A percentile compares a stretch with the other conserved stretches of the same genome.
Conservation (phyloP, 1,140 invertebrate genomes). For the Brachionus paranguensis region DNA sequence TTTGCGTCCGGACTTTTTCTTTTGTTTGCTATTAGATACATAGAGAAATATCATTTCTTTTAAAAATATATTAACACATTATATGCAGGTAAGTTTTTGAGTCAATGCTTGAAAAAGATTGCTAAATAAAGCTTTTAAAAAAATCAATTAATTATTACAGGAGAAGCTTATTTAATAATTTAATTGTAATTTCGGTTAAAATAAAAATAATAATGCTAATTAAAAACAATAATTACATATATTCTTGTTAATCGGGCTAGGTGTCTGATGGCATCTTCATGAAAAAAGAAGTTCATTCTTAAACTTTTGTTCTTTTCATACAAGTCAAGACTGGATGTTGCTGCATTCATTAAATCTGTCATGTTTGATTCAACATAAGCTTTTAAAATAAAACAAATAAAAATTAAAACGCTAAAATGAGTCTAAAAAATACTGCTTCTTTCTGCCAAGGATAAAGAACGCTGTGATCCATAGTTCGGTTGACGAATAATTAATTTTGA, state of each 20-base stretch:
- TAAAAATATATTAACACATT: too few species aligned
- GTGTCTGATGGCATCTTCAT: slow-evolving; percentile 50
- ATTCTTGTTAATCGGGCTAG: slow-evolving; percentile 51
- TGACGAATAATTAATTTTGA: slow-evolving; percentile 20
- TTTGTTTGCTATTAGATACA: neutral
- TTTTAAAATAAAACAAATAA: slow-evolving; percentile 37
- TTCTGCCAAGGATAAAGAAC: neutral
- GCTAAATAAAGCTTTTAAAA: too few species aligned
- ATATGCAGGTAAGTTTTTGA: neutral
- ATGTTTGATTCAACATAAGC: slow-evolving; percentile 48
- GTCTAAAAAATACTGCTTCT: neutral
- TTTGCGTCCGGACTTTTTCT: too few species aligned
- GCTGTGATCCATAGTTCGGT: neutral
- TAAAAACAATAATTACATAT: slow-evolving; percentile 46
- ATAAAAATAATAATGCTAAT: too few species aligned
- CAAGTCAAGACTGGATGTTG: slow-evolving; percentile 47
- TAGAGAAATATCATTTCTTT: neutral
- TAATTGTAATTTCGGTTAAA: too few species aligned
- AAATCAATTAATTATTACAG: too few species aligned
- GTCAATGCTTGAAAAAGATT: too few species aligned
- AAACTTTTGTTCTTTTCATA: slow-evolving; percentile 50
- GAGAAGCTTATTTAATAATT: too few species aligned
- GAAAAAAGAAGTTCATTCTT: slow-evolving; percentile 50
- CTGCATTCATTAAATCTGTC: slow-evolving; percentile 45
- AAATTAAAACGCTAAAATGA: neutral